Conservation (phyloP, 2,888 invertebrate genomes). For the Lagria hirta region DNA sequence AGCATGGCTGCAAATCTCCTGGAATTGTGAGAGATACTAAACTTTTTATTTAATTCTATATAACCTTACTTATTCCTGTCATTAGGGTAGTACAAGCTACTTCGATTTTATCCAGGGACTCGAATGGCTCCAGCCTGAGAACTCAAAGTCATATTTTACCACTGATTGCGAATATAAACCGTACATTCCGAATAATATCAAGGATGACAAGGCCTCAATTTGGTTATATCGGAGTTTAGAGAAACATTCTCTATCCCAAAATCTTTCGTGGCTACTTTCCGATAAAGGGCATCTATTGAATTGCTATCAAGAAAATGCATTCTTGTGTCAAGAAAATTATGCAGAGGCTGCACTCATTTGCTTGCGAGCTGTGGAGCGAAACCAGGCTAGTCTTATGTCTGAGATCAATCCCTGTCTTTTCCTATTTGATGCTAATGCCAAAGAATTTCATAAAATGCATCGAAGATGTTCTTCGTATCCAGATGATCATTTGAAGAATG, state of each 20-base stretch:
- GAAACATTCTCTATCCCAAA: slow-evolving; percentile 60
- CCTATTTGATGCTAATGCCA: slow-evolving; percentile 42
- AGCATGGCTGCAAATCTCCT: slow-evolving; percentile 56
- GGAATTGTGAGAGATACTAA: slow-evolving; percentile 12
- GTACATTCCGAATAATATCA: slow-evolving; percentile 54
- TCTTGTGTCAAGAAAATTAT: slow-evolving; percentile 61
- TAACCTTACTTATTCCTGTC: slow-evolving; percentile 22
- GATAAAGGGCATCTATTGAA: slow-evolving; percentile 63
- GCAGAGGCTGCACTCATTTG: slow-evolving; percentile 65
- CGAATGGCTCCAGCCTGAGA: slow-evolving; percentile 62
- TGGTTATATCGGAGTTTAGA: slow-evolving; percentile 60
- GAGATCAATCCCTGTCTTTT: slow-evolving; percentile 63
- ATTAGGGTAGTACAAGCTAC: slow-evolving; percentile 57
- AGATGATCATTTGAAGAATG: slow-evolving; percentile 48
- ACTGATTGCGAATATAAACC: slow-evolving; percentile 53
- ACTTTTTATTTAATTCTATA: neutral
- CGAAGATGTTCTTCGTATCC: slow-evolving; percentile 61
- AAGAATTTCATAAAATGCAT: slow-evolving; percentile 54
- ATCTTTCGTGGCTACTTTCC: slow-evolving; percentile 63
- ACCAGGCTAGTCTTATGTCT: slow-evolving; percentile 62
- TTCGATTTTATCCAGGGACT: slow-evolving; percentile 63
- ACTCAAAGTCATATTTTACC: slow-evolving; percentile 56
- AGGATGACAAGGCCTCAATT: slow-evolving; percentile 57
- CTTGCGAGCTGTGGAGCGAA: slow-evolving; percentile 64
- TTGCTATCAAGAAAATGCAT: slow-evolving; percentile 62